Evolutionary conservation across 2,797 vertebrate species (phyloP).

Genomic region (Echeneis naucrates): DNA sequence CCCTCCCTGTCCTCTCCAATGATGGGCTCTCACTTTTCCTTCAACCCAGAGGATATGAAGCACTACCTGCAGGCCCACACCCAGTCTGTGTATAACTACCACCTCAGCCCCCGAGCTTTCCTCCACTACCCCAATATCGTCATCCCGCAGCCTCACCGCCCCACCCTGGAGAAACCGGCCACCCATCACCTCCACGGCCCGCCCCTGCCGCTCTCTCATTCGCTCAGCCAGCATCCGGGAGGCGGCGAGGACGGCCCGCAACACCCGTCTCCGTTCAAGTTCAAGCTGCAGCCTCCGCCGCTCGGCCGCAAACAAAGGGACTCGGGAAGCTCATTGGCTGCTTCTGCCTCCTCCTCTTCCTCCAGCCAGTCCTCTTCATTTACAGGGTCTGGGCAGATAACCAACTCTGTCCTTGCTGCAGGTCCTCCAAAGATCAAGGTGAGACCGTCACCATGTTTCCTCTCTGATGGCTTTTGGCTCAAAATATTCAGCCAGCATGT

Average conservation of each 20-base stretch:
- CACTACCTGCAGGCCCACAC: constrained; percentile 95
- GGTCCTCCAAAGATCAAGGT: constrained; percentile 86
- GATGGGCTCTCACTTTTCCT: constrained; percentile 93
- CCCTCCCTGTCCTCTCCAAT: constrained; percentile 92
- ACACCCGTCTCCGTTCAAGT: constrained; percentile 88
- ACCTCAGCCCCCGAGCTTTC: constrained; percentile 94
- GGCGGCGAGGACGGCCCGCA: constrained; percentile 59
- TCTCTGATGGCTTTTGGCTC: background rate
- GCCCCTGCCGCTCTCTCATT: constrained; percentile 66
- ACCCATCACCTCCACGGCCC: constrained; percentile 79
- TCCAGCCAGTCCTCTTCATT: constrained; percentile 70
- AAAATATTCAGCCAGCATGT: background rate
- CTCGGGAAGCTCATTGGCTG: constrained; percentile 56
- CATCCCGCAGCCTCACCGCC: constrained; percentile 92
- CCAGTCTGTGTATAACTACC: constrained; percentile 96
- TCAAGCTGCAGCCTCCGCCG: constrained; percentile 94
- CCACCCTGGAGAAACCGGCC: constrained; percentile 72
- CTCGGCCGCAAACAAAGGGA: constrained; percentile 91
- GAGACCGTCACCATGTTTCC: constrained; percentile 19
- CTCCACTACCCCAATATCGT: constrained; percentile 94
- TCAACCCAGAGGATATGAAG: constrained; percentile 96
- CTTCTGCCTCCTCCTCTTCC: constrained; percentile 60
- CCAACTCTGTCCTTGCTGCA: constrained; percentile 58
- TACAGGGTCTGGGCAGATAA: constrained; percentile 58
- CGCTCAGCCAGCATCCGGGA: constrained; percentile 65